Percentiles rank a stretch among this genome's conserved stretches.
Conservation (phyloP, 2,113 vertebrate species). For the Calidris pygmaea region DNA sequence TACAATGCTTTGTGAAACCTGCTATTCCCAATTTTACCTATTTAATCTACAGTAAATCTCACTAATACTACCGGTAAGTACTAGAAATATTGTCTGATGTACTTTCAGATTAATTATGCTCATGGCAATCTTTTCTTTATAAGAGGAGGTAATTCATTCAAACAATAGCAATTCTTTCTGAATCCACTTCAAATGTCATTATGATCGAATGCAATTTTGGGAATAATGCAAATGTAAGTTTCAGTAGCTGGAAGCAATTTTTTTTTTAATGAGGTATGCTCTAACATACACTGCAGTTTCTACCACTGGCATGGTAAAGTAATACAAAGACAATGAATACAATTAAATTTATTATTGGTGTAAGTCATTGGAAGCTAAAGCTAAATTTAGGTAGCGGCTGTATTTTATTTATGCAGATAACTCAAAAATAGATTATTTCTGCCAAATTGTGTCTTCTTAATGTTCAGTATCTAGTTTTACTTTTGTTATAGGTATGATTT, state of each 20-base stretch:
- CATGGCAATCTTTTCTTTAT: neutral
- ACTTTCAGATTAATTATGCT: conserved; percentile 52
- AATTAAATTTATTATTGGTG: neutral
- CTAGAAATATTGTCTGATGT: conserved; percentile 39
- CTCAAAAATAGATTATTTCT: neutral
- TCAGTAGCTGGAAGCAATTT: conserved; percentile 39
- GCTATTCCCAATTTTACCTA: conserved; percentile 28
- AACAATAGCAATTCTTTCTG: conserved; percentile 22
- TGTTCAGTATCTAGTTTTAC: neutral
- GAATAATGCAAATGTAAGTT: conserved; percentile 27
- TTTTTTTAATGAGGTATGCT: neutral
- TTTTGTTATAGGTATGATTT: neutral
- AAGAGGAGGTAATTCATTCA: conserved; percentile 12
- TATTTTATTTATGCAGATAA: neutral
- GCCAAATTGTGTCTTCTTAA: neutral
- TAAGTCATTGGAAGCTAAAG: neutral
- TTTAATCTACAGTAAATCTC: conserved; percentile 50
- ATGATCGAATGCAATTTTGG: conserved; percentile 14
- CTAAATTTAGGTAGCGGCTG: neutral
- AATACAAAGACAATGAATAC: neutral
- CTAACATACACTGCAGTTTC: neutral
- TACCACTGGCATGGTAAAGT: neutral
- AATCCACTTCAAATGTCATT: conserved; percentile 21
- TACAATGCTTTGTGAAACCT: conserved; percentile 22
- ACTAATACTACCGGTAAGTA: conserved; percentile 39